Evolutionary conservation across 2,113 vertebrate genomes (phyloP), one percentile per base, ranked within the genome.

Genomic region (Phyllostomus discolor): DNA sequence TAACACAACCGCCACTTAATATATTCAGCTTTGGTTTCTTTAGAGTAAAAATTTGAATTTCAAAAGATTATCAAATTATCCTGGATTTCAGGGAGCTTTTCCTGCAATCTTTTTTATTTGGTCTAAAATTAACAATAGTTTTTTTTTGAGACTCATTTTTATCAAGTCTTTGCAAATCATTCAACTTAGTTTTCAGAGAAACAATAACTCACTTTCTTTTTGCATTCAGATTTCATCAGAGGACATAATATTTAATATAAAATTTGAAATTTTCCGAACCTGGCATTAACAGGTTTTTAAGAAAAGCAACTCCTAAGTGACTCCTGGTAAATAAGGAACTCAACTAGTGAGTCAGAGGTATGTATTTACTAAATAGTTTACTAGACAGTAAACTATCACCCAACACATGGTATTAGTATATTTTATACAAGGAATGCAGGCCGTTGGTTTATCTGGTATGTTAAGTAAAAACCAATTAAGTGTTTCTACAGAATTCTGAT

Each of bases 21-120:
- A 89, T 72, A 66, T 78, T 33, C 38, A 93, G 20, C 41, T 95
- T 94, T 88, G 35, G 22, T 88, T 94, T 96, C 82, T 57, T 64
- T 85, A 82, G 31, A 86, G 46, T 80, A 59, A 81, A 95, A 88
- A 95, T 8, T 26, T 81, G 33, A 92, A 66, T n/a, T 82, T 78
- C 69, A 50, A 88, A 84, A 81, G 12, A 81, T 72, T 43, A 50
- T 76, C n/a, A 91, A 81, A 81, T 83, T 88, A 80, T 52, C 12
- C 35, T 66, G 72, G 11, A 92, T 33, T 94, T 92, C 64, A 62
- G 54, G 35, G 14, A 93, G 59, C 26, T 69, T 69, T 64, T 2
- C 6, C 14, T 54, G 57, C 16, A 85, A 41, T 69, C 50, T 73
- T 91, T 88, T 76, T 24, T 52, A 80, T 82, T 70, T 79, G 28